Percentiles rank a stretch among this genome's conserved stretches.
phyloP scores from a whole-genome alignment of 2,888 invertebrate genomes.

The Masnerella sp. region DNA sequence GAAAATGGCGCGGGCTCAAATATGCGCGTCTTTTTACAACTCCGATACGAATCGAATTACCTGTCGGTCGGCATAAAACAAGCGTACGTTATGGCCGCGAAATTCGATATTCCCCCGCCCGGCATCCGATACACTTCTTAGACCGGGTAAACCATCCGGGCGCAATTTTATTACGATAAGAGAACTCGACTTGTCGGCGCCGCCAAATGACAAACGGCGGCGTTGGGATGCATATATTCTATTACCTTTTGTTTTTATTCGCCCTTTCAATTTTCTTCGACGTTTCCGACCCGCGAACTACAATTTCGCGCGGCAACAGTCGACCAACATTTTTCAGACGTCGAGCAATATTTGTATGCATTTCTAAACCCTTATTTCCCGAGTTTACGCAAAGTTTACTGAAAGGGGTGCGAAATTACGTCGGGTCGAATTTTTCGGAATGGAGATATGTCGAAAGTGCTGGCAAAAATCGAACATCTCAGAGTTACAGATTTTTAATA shows the following conservation, averaged over 20 bases:
- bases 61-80: conserved; percentile 39
- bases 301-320: too few species aligned
- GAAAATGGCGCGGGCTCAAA: conserved; percentile 15
- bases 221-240: conserved; percentile 7
- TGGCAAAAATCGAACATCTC: too few species aligned
- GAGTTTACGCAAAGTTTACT: too few species aligned
- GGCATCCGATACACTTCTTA: conserved; percentile 30
- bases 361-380: too few species aligned
- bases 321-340: too few species aligned
- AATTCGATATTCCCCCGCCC: conserved; percentile 11
- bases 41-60: conserved; percentile 45
- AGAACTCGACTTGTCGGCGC: conserved; percentile 12
- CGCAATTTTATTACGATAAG: conserved; percentile 31
- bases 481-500: too few species aligned
- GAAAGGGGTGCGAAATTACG: too few species aligned
- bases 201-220: conserved; percentile 12
- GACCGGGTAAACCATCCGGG: conserved; percentile 22
- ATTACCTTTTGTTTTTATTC: background rate
- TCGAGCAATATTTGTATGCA: too few species aligned
- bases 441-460: too few species aligned
- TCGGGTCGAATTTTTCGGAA: too few species aligned
- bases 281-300: background rate
- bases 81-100: conserved; percentile 24
- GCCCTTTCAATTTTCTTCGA: conserved; percentile 25
- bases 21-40: conserved; percentile 27